These are phyloP conservation scores for Cosmia pyralina DNA, from an alignment of 2,888 invertebrate species.

Conservation along the genomic window DNA sequence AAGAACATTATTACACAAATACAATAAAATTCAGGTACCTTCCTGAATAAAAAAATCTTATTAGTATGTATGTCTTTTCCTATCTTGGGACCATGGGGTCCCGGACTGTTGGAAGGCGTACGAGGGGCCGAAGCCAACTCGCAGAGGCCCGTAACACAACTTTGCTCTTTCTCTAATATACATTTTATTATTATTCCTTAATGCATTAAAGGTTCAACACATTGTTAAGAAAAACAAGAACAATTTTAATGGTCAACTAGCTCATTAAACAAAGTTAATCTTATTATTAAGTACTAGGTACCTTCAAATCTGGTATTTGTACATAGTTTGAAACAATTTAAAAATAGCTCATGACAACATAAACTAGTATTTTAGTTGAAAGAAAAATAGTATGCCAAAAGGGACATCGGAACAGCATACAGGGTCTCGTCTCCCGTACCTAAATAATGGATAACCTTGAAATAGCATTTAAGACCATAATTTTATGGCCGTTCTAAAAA, in stretches of 20 bases:
- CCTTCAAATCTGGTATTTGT: not conserved
- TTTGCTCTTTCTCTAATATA: not conserved
- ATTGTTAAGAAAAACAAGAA: not conserved
- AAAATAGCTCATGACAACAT: not conserved
- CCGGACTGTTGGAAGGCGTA: slow-evolving; percentile 19
- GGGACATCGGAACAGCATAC: no score
- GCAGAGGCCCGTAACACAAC: slow-evolving; percentile 9
- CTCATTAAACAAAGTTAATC: not conserved
- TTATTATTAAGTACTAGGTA: not conserved
- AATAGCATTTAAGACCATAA: no score
- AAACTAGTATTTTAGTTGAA: not conserved
- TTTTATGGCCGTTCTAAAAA: no score
- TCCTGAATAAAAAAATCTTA: not conserved
- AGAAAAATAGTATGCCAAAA: not conserved
- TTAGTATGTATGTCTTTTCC: slow-evolving; percentile 31
- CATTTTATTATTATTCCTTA: not conserved
- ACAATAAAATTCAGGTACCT: not conserved
- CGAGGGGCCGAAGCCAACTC: not conserved
- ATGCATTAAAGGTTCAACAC: not conserved
- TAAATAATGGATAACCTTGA: no score
- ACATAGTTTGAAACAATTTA: not conserved
- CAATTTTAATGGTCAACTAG: not conserved
- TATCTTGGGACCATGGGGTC: slow-evolving; percentile 19
- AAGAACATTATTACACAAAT: not conserved
- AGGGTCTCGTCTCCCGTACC: no score